These are phyloP conservation scores for Rhynchophorus ferrugineus DNA, from an alignment of 1,140 invertebrate species.

Conservation along the genomic window DNA sequence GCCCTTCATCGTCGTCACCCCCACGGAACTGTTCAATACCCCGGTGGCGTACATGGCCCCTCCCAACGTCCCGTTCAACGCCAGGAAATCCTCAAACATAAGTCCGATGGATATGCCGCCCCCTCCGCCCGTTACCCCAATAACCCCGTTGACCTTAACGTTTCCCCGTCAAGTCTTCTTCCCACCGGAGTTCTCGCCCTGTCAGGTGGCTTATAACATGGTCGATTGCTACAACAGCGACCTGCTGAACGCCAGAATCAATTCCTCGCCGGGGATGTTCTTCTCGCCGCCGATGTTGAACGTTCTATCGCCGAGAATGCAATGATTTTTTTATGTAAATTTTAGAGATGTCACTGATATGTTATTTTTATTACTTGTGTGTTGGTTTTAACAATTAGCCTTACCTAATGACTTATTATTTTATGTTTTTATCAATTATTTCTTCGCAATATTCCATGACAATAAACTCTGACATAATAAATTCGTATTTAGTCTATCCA, in stretches of 20 bases:
- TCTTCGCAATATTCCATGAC: too few relatives aligned
- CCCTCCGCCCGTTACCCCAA: conserved; percentile 24
- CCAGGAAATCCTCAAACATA: conserved; percentile 12
- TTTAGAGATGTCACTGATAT: too few relatives aligned
- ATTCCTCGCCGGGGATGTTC: conserved; percentile 14
- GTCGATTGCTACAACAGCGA: conserved; percentile 5
- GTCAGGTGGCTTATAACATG: conserved; percentile 16
- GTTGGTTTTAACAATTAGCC: too few relatives aligned
- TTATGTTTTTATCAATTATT: too few relatives aligned
- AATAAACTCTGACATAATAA: too few relatives aligned
- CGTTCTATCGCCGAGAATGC: conserved; percentile 16
- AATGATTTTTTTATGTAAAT: background rate
- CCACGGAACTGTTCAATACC: background rate
- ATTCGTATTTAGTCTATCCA: too few relatives aligned
- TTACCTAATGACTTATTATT: too few relatives aligned
- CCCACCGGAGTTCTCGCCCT: conserved; percentile 28
- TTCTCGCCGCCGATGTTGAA: conserved; percentile 15
- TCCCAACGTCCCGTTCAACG: background rate
- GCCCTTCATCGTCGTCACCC: background rate
- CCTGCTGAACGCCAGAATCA: conserved; percentile 16
- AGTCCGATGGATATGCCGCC: conserved; percentile 12
- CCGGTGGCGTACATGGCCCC: background rate
- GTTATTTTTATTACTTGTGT: too few relatives aligned
- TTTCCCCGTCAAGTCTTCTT: conserved; percentile 28
- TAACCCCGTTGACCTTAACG: conserved; percentile 16